These are phyloP conservation scores for Gavialis gangeticus DNA, from an alignment of 2,113 vertebrate genomes.

Conservation along the genomic window DNA sequence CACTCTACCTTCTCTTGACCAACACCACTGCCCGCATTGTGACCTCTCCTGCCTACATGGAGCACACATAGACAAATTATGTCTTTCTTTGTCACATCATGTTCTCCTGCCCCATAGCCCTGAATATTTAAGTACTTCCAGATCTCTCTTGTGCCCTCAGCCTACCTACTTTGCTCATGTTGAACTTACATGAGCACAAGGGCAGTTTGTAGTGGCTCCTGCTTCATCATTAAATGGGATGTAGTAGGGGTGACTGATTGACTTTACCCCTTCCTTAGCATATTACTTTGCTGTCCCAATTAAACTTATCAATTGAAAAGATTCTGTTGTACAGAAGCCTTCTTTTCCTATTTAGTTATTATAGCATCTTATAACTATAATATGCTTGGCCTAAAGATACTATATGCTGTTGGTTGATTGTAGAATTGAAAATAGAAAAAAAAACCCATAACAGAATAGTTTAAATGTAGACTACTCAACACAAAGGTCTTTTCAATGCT, in stretches of 20 bases:
- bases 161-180: not conserved
- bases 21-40: not conserved
- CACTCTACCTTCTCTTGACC: fast-evolving
- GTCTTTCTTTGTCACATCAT: not conserved
- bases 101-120: fast-evolving
- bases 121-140: not conserved
- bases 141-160: not conserved
- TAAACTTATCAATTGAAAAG: not conserved
- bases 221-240: not conserved
- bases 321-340: no score
- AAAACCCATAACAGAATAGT: not conserved
- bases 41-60: not conserved
- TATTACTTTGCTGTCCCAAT: not conserved
- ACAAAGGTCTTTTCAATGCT: not conserved
- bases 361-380: not conserved
- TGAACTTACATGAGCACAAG: not conserved
- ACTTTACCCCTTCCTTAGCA: not conserved
- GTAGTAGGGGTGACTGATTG: not conserved
- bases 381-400: not conserved
- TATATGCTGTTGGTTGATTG: not conserved
- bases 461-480: slow-evolving; percentile 12
- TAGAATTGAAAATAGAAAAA: slow-evolving; percentile 11
- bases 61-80: not conserved
- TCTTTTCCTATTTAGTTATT: not conserved
- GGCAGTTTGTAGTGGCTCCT: not conserved